phyloP scores from a whole-genome alignment of 2,888 invertebrate genomes.

The Hydriomena furcata region DNA sequence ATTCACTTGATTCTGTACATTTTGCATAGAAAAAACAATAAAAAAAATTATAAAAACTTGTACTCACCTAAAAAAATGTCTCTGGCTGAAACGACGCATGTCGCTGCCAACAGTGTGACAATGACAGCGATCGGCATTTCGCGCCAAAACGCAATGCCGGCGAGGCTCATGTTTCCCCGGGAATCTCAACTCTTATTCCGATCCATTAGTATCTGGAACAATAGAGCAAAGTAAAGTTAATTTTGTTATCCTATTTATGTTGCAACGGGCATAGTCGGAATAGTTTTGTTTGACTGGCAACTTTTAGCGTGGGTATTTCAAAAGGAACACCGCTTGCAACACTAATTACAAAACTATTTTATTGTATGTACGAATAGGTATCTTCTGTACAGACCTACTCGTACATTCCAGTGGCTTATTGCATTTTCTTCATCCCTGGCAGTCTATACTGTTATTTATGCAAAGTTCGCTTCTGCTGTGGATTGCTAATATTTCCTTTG shows the following conservation, averaged over 20 bases:
- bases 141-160: slow-evolving; percentile 71
- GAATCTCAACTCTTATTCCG: slow-evolving; percentile 67
- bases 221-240: slow-evolving; percentile 37
- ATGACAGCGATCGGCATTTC: slow-evolving; percentile 69
- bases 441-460: too few species aligned
- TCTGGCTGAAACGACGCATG: slow-evolving; percentile 61
- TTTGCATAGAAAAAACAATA: background rate
- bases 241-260: slow-evolving; percentile 19
- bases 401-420: too few species aligned
- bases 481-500: too few species aligned
- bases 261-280: background rate
- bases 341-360: background rate
- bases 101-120: slow-evolving; percentile 53
- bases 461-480: too few species aligned
- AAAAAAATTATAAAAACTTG: slow-evolving; percentile 9
- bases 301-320: slow-evolving; percentile 9
- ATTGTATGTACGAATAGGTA: too few species aligned
- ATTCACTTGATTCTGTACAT: too few species aligned
- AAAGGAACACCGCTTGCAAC: background rate
- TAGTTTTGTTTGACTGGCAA: slow-evolving; percentile 12
- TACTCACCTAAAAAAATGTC: slow-evolving; percentile 73
- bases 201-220: slow-evolving; percentile 81
- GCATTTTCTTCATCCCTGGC: too few species aligned
- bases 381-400: too few species aligned
- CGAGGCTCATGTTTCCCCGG: slow-evolving; percentile 67